Percentiles rank a stretch among this genome's conserved stretches.
These are phyloP conservation scores for Melieria crassipennis DNA, from an alignment of 2,888 invertebrate genomes.

Conservation along the genomic window DNA sequence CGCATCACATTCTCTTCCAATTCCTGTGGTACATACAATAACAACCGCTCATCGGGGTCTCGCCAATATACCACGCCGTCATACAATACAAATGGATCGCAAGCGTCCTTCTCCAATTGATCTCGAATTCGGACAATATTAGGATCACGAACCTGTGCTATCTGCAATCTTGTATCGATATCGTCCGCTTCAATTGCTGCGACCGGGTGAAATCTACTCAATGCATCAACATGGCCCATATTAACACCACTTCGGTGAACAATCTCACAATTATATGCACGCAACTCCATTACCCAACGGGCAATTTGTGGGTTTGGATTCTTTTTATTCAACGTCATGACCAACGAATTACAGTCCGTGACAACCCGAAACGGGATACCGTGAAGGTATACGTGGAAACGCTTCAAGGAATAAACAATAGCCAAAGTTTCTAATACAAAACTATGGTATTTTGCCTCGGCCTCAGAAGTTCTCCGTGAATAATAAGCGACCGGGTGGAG, in stretches of 20 bases:
- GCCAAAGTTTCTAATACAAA: too few relatives aligned
- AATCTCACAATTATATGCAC: constrained; percentile 23
- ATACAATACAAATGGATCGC: constrained; percentile 1
- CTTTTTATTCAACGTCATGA: too few relatives aligned
- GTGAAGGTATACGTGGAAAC: too few relatives aligned
- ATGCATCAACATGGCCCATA: constrained; percentile 37
- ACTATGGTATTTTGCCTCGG: too few relatives aligned
- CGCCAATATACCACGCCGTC: constrained; percentile 24
- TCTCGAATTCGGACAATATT: constrained; percentile 10
- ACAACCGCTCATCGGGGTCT: not conserved
- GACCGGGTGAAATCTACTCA: constrained; percentile 21
- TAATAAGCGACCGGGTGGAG: too few relatives aligned
- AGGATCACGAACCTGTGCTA: constrained; percentile 9
- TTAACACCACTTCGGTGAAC: constrained; percentile 17
- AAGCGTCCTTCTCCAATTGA: constrained; percentile 6
- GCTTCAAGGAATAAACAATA: too few relatives aligned
- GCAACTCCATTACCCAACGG: too few relatives aligned
- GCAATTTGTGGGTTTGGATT: too few relatives aligned
- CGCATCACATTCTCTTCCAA: constrained; percentile 30
- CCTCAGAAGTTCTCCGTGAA: too few relatives aligned
- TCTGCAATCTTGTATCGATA: constrained; percentile 16
- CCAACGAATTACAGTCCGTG: too few relatives aligned
- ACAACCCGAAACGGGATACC: too few relatives aligned
- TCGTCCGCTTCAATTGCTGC: constrained; percentile 6
- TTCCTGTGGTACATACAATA: constrained; percentile 29